Percentiles rank a stretch among this genome's conserved stretches.
Evolutionary conservation across 2,888 invertebrate genomes (phyloP).

Genomic region (Bedellia somnulentella): DNA sequence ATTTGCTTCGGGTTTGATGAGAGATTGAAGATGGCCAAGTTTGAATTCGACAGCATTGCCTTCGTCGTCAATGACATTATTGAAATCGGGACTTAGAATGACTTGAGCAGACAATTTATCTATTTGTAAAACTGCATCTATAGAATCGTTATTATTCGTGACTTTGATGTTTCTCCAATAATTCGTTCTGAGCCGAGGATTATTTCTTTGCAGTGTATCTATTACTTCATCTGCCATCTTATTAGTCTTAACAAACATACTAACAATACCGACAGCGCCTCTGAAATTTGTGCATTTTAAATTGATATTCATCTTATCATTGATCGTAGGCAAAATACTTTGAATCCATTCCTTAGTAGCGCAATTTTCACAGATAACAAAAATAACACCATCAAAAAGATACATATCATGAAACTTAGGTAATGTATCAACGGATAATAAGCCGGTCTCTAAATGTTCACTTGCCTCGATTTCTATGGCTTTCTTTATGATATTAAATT

Average conservation of each 20-base stretch:
- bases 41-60: conserved; percentile 24
- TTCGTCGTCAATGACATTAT: conserved; percentile 22
- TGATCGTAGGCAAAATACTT: conserved; percentile 18
- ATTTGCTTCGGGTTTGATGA: conserved; percentile 26
- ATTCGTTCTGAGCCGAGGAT: conserved; percentile 37
- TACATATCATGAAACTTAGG: conserved; percentile 44
- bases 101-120: conserved; percentile 45
- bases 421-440: conserved; percentile 15
- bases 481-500: conserved; percentile 30
- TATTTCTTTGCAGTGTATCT: conserved; percentile 26
- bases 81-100: conserved; percentile 26
- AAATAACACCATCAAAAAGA: conserved; percentile 44
- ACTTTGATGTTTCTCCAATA: conserved; percentile 43
- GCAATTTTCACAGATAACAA: conserved; percentile 35
- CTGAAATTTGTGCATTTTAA: conserved; percentile 41
- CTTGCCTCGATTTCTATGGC: conserved; percentile 26
- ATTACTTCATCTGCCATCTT: conserved; percentile 31
- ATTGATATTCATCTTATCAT: conserved; percentile 19
- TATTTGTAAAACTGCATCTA: conserved; percentile 39
- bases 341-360: conserved; percentile 30
- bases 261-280: conserved; percentile 47
- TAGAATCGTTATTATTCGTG: conserved; percentile 21
- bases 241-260: conserved; percentile 28
- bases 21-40: conserved; percentile 34
- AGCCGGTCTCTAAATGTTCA: conserved; percentile 17